phyloP scores from a whole-genome alignment of 64 coral and sea anemone species.

The Porites lutea region DNA sequence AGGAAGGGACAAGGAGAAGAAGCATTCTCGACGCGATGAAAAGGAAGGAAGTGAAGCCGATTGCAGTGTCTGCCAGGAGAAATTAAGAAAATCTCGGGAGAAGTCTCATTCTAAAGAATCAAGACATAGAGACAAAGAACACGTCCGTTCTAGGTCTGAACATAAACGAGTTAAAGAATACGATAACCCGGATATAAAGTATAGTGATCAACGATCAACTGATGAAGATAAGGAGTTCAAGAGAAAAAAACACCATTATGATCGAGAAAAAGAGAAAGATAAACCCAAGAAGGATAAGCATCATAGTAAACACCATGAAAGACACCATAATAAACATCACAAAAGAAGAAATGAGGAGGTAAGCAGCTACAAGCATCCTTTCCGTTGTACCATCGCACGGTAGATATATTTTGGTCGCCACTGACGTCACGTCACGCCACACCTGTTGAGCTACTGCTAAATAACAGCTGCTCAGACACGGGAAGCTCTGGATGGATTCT shows the following conservation, averaged over 20 bases:
- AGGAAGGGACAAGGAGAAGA: constrained; percentile 11
- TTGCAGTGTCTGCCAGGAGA: constrained; percentile 47
- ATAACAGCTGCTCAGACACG: too few species aligned
- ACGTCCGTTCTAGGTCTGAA: constrained; percentile 12
- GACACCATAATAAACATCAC: neutral
- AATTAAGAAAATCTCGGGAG: constrained; percentile 16
- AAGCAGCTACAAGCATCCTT: neutral
- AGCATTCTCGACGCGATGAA: constrained; percentile 26
- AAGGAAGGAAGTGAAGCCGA: constrained; percentile 38
- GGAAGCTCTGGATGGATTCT: too few species aligned
- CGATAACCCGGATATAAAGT: neutral
- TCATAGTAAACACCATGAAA: neutral
- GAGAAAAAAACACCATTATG: constrained; percentile 34
- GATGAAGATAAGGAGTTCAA: constrained; percentile 23
- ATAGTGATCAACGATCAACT: neutral
- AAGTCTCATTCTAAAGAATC: constrained; percentile 10
- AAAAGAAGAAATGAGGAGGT: constrained; percentile 12
- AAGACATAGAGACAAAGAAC: constrained; percentile 40
- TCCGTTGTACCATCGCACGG: too few species aligned
- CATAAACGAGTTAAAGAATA: constrained; percentile 19
- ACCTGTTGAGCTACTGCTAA: too few species aligned
- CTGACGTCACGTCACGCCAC: too few species aligned
- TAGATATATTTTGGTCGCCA: too few species aligned
- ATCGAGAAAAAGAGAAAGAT: constrained; percentile 19
- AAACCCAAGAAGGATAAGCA: constrained; percentile 15